phyloP scores from a whole-genome alignment of 35 echinoderm and acorn worm genomes.

The Lytechinus pictus region DNA sequence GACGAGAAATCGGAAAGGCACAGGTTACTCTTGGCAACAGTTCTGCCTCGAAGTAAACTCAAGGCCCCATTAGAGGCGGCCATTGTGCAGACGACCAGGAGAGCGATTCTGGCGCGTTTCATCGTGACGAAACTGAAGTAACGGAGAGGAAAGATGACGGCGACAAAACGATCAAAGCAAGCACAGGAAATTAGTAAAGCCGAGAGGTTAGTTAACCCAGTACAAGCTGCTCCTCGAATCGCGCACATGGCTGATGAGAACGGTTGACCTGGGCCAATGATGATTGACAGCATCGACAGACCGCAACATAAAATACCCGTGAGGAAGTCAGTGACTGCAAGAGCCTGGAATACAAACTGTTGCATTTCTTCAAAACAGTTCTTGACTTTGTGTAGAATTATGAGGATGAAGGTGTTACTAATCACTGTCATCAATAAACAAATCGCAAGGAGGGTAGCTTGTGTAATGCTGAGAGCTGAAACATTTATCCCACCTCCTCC shows the following conservation, averaged over 20 bases:
- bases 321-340: slow-evolving; percentile 15
- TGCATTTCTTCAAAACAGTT: slow-evolving; percentile 46
- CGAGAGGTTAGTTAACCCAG: slow-evolving; percentile 25
- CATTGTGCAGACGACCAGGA: background rate
- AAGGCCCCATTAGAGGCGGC: background rate
- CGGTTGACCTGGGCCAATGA: background rate
- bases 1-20: slow-evolving; percentile 40
- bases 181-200: slow-evolving; percentile 26
- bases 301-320: slow-evolving; percentile 32
- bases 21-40: slow-evolving; percentile 30
- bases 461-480: background rate
- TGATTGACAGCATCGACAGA: background rate
- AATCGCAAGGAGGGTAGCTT: background rate
- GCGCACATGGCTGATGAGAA: slow-evolving; percentile 37
- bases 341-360: slow-evolving; percentile 17
- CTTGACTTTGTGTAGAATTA: background rate
- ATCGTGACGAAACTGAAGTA: background rate
- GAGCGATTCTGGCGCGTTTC: background rate
- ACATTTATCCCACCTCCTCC: background rate
- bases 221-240: slow-evolving; percentile 23
- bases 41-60: slow-evolving; percentile 24
- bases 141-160: slow-evolving; percentile 24
- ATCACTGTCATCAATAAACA: background rate
- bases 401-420: slow-evolving; percentile 34
- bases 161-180: slow-evolving; percentile 34